Evolutionary conservation across 1,140 invertebrate genomes (phyloP).

Genomic region (Phthorimaea operculella): DNA sequence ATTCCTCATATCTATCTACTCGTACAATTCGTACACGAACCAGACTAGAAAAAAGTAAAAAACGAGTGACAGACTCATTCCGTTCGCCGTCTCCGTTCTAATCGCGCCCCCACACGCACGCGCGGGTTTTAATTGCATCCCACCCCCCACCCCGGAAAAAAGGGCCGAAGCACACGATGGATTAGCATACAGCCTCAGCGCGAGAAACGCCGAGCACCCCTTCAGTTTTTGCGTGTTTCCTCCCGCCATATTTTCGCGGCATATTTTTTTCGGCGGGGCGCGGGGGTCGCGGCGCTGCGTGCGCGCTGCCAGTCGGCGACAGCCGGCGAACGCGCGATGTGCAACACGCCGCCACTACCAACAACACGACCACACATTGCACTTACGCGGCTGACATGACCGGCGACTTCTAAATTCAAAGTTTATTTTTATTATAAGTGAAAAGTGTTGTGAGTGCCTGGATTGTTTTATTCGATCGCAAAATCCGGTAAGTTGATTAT

Average conservation of each 20-base stretch:
- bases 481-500: conserved; percentile 42
- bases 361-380: conserved; percentile 19
- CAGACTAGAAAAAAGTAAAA: conserved; percentile 65
- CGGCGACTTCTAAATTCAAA: conserved; percentile 12
- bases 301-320: conserved; percentile 57
- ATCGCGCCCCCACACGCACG: conserved; percentile 63
- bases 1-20: conserved; percentile 37
- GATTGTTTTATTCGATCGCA: conserved; percentile 28
- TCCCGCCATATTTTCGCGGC: conserved; percentile 54
- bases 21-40: conserved; percentile 19
- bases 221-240: conserved; percentile 56
- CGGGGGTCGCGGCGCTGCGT: conserved; percentile 31
- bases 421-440: conserved; percentile 9
- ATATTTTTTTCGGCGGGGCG: conserved; percentile 28
- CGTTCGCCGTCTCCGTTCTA: conserved; percentile 58
- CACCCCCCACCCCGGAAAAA: conserved; percentile 53
- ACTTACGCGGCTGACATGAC: conserved; percentile 22
- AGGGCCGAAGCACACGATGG: conserved; percentile 52
- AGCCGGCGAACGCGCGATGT: conserved; percentile 55
- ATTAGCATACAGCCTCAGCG: conserved; percentile 62
- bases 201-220: conserved; percentile 45
- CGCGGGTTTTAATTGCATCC: conserved; percentile 65
- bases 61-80: conserved; percentile 55
- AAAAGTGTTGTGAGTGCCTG: conserved; percentile 43
- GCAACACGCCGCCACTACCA: conserved; percentile 25